Evolutionary conservation across 23 tunicate genomes (phyloP).

Genomic region (Ascidia mentula): DNA sequence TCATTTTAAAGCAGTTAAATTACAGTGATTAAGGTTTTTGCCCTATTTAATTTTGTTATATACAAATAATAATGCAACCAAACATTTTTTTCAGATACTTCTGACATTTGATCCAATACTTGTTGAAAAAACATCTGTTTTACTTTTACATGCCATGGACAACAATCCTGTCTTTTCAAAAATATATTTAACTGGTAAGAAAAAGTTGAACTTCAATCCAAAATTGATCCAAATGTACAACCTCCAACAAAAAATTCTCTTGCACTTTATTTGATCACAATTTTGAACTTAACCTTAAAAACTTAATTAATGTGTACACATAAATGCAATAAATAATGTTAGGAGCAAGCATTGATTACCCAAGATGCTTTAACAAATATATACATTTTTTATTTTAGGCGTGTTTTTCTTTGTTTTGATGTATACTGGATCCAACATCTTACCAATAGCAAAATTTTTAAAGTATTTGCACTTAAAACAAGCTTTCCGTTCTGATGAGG

Average conservation of each 20-base stretch:
- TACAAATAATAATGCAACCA: too few relatives aligned
- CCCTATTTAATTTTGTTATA: too few relatives aligned
- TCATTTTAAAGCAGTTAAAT: too few relatives aligned
- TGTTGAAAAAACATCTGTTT: constrained; percentile 86
- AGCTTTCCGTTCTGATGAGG: constrained; percentile 64
- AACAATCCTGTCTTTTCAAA: constrained; percentile 85
- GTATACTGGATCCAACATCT: constrained; percentile 98
- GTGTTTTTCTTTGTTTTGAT: constrained; percentile 96
- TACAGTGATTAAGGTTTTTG: too few relatives aligned
- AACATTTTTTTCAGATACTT: constrained; percentile 49
- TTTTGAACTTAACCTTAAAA: too few relatives aligned
- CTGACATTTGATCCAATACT: constrained; percentile 95
- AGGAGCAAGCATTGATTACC: too few relatives aligned
- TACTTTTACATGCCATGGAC: constrained; percentile 65
- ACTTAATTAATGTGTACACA: neutral
- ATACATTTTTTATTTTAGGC: constrained; percentile 38
- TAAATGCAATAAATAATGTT: neutral
- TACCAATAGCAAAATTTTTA: constrained; percentile 90
- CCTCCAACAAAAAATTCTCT: neutral
- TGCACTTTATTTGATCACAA: neutral
- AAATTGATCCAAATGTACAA: too few relatives aligned
- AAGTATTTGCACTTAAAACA: constrained; percentile 93
- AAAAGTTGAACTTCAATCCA: neutral
- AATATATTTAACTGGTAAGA: constrained; percentile 80
- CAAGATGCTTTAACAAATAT: too few relatives aligned